These are phyloP conservation scores for Anneissia japonica DNA, from an alignment of 35 echinoderm and acorn worm species.

Conservation along the genomic window DNA sequence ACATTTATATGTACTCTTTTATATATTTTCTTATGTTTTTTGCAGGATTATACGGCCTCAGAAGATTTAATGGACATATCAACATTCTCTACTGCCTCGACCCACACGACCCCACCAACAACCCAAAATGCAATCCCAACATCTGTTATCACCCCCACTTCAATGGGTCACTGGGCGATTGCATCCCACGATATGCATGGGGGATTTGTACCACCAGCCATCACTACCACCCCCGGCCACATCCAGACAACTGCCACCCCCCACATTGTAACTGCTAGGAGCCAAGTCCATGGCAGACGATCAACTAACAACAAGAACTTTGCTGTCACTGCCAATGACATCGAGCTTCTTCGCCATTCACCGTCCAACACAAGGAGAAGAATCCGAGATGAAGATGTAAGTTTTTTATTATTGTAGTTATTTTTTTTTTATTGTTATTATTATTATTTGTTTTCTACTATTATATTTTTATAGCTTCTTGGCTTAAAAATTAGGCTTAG, in stretches of 20 bases:
- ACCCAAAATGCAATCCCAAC: slow-evolving; percentile 76
- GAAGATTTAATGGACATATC: slow-evolving; percentile 99
- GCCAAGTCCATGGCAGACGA: slow-evolving; percentile 41
- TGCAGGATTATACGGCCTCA: slow-evolving; percentile 82
- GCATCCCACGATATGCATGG: slow-evolving; percentile 79
- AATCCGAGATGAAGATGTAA: slow-evolving; percentile 86
- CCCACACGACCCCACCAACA: slow-evolving; percentile 41
- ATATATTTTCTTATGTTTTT: neutral
- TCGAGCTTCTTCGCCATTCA: slow-evolving; percentile 68
- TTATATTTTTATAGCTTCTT: too few relatives aligned
- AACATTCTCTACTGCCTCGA: slow-evolving; percentile 37
- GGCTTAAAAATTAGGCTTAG: too few relatives aligned
- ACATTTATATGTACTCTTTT: neutral
- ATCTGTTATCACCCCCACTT: slow-evolving; percentile 76
- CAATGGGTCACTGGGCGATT: slow-evolving; percentile 49
- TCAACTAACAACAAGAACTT: slow-evolving; percentile 16
- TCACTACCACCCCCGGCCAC: slow-evolving; percentile 34
- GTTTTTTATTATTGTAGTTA: neutral
- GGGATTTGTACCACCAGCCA: slow-evolving; percentile 65
- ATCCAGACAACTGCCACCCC: slow-evolving; percentile 11
- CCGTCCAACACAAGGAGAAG: slow-evolving; percentile 56
- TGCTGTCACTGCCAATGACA: slow-evolving; percentile 25
- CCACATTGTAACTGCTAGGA: slow-evolving; percentile 10
- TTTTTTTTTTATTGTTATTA: neutral
- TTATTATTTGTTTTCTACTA: too few relatives aligned